phyloP scores from a whole-genome alignment of 1,140 invertebrate species.

The Drosophila bipectinata region DNA sequence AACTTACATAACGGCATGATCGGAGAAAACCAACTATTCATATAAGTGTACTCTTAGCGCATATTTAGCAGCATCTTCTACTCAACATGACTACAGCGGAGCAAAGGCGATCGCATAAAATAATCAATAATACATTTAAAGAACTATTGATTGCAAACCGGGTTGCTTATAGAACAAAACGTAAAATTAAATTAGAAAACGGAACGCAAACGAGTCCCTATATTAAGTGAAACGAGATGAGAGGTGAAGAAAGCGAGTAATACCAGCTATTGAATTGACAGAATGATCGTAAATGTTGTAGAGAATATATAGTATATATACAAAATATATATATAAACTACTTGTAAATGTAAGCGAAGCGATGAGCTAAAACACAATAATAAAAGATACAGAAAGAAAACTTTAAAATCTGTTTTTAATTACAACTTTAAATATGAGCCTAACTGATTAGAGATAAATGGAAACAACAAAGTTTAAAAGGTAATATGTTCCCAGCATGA shows the following conservation, averaged over 20 bases:
- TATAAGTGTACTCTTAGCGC: constrained; percentile 78
- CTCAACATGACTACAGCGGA: constrained; percentile 70
- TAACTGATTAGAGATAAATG: neutral
- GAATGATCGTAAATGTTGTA: constrained; percentile 77
- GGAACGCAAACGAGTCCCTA: constrained; percentile 66
- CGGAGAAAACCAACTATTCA: constrained; percentile 52
- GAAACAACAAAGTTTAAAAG: no score
- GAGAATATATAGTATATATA: constrained; percentile 80
- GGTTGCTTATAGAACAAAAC: constrained; percentile 75
- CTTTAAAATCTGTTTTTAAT: neutral
- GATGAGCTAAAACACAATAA: constrained; percentile 70
- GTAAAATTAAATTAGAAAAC: constrained; percentile 48
- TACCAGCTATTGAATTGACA: constrained; percentile 65
- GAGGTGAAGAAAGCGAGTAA: constrained; percentile 42
- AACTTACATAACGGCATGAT: constrained; percentile 45
- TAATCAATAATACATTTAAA: constrained; percentile 48
- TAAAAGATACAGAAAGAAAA: constrained; percentile 57
- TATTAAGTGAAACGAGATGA: constrained; percentile 53
- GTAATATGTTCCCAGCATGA: no score
- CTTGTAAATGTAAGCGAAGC: constrained; percentile 77
- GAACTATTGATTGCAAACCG: constrained; percentile 47
- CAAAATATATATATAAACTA: constrained; percentile 69
- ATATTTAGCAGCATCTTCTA: constrained; percentile 80
- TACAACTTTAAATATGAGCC: neutral
- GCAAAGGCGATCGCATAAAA: constrained; percentile 47